Evolutionary conservation across 2,888 invertebrate genomes (phyloP), one percentile per base, ranked within the genome.

Genomic region (Tethea ocularis): DNA sequence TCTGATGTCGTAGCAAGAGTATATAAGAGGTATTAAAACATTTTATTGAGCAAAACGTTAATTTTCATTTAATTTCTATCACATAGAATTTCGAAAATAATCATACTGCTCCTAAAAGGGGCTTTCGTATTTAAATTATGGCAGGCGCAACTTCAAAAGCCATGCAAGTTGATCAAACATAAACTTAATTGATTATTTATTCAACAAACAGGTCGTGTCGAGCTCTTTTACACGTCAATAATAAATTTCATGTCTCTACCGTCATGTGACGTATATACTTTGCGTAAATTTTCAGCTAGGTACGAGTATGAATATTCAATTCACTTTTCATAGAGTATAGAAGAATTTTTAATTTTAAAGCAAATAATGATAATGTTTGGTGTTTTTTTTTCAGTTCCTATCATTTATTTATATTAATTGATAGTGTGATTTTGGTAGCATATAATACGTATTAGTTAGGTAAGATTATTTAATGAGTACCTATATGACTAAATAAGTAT

Each of bases 111-210:
- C 51, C n/a, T 29, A 26, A 57, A 57, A 29, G 51, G 29, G 46
- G 36, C n/a, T 33, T 33, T n/a, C 41, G 46, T 53, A 33, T 46
- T 33, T 46, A 20, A 58, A 52, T 52, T 52, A 17, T 22, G 13
- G 24, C 10, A 17, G 24, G 53, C 26, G 51, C 51, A 20, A 51
- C 56, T 61, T 57, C 23, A 55, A 54, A 24, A 59, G 60, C 56
- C 23, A 57, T 56, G 64, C 59, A 61, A 68, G 62, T 57, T 61
- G 62, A 67, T 69, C 61, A 67, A 61, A 56, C 57, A 22, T 33
- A 54, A 54, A 68, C 57, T 64, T 36, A 61, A 63, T 67, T 64
- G 59, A 63, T 69, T 66, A 67, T 68, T 69, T 69, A 72, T 69
- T 69, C 63, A 65, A 60, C 60, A 66, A 68, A 67, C 66, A 52